These are phyloP conservation scores for Leptinotarsa haldemani DNA, from an alignment of 2,888 invertebrate species.

Conservation along the genomic window DNA sequence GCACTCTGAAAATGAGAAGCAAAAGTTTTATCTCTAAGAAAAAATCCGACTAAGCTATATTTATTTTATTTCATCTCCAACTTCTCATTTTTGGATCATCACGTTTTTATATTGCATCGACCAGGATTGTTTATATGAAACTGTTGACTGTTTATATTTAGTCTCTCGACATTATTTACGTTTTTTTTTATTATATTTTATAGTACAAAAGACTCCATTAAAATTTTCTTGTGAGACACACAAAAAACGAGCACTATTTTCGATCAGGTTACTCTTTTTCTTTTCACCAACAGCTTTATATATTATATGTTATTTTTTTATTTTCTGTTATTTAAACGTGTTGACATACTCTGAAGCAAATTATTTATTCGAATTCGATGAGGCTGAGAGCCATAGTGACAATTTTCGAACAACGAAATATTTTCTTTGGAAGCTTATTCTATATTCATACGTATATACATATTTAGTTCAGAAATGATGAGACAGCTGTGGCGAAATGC, in stretches of 20 bases:
- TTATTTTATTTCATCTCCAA: slow-evolving; percentile 41
- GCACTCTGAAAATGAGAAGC: slow-evolving; percentile 50
- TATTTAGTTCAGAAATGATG: neutral
- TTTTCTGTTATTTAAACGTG: slow-evolving; percentile 45
- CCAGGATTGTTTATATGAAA: slow-evolving; percentile 45
- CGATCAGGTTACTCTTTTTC: slow-evolving; percentile 33
- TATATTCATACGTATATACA: neutral
- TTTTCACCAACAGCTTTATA: slow-evolving; percentile 32
- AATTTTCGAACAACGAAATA: slow-evolving; percentile 6
- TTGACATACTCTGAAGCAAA: slow-evolving; percentile 56
- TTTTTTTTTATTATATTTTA: slow-evolving; percentile 54
- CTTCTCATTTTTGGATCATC: neutral
- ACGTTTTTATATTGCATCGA: slow-evolving; percentile 51
- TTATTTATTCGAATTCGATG: neutral
- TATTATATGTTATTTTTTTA: slow-evolving; percentile 28
- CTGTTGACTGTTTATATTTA: slow-evolving; percentile 45
- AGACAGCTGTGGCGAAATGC: neutral
- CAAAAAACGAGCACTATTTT: slow-evolving; percentile 40
- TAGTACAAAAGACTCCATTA: slow-evolving; percentile 57
- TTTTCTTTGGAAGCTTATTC: neutral
- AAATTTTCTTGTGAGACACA: slow-evolving; percentile 25
- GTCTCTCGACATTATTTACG: slow-evolving; percentile 36
- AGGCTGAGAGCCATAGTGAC: neutral
- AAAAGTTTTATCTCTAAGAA: slow-evolving; percentile 28
- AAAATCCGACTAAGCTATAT: slow-evolving; percentile 1